Base-by-base conservation (phyloP, 1,140 invertebrate genomes). In the Aradophagus sp. region DNA sequence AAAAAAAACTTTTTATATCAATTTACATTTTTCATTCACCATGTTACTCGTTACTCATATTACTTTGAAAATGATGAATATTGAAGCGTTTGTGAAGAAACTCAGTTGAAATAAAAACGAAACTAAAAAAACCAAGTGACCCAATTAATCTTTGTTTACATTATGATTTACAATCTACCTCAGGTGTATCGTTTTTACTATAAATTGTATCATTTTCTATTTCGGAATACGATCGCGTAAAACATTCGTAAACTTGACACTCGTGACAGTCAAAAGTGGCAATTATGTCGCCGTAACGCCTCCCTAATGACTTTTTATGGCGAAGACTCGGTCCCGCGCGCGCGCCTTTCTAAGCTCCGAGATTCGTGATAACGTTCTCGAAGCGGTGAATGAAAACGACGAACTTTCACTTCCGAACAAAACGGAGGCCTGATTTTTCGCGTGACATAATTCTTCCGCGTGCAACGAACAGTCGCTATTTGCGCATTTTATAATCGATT, bases 331-430 rank as follows among this genome's bases (percentile, higher is more conserved):
- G 14, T 15, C 35, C 32, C 12, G 41, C 13, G 19, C 36, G 34
- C 52, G 45, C 53, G 20, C 67, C 67, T 63, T 70, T 70, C 58
- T 59, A 56, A 70, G 52, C 58, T 58, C 52, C 53, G 32, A 17
- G 13, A 8, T 32, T 50, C 34, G 38, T 11, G 58, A 63, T 58
- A 63, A 47, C 19, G 14, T 5, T n/a, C 11, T 13, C 35, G 15
- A 11, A 27, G 10, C 16, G 36, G 13, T 62, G 50, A 69, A 69
- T 69, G 66, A 62, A 66, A 63, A 58, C 50, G 38, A 35, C 12
- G 58, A 29, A 70, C 67, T 70, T 70, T 70, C 67, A 70, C 67
- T 70, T 58, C 50, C 52, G 32, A 67, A 47, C 47, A 11, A 31
- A 50, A 44, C 53, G 19, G 17, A 70, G 38, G 31, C 38, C 44